Evolutionary conservation across 2,113 vertebrate genomes (phyloP).

Genomic region (Haemorhous mexicanus): DNA sequence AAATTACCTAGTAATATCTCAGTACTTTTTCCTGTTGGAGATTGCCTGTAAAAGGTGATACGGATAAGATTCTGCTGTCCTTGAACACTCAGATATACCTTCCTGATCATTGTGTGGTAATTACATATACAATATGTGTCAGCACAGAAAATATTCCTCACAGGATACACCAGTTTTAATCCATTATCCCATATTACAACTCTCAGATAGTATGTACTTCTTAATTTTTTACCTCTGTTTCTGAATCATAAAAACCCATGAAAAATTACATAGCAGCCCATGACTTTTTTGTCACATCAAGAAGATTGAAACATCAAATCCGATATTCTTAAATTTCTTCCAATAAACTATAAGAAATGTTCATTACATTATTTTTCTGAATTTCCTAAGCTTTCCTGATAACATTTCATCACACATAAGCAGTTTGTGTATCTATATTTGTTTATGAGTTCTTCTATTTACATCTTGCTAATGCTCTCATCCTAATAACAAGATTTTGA

Average conservation of each 20-base stretch:
- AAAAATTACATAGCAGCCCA: background rate
- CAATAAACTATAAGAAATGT: background rate
- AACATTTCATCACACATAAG: slow-evolving; percentile 11
- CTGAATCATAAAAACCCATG: background rate
- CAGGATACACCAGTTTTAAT: background rate
- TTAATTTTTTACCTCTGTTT: background rate
- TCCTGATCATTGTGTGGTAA: background rate
- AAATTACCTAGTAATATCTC: background rate
- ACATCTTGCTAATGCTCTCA: slow-evolving; percentile 33
- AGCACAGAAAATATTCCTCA: background rate
- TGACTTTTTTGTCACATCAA: background rate
- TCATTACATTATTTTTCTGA: slow-evolving; percentile 2
- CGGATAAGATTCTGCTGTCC: background rate
- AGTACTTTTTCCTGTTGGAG: background rate
- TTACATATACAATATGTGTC: background rate
- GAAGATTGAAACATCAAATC: background rate
- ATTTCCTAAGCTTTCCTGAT: slow-evolving; percentile 9
- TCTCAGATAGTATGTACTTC: background rate
- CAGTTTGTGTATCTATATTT: slow-evolving; percentile 32
- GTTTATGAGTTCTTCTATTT: slow-evolving; percentile 24
- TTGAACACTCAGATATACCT: background rate
- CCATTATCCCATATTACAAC: background rate
- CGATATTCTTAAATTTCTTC: background rate
- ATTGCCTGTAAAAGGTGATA: background rate
- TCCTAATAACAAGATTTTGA: slow-evolving; percentile 38